Conservation (phyloP, 2,888 invertebrate species). For the Heteromurus nitidus region DNA sequence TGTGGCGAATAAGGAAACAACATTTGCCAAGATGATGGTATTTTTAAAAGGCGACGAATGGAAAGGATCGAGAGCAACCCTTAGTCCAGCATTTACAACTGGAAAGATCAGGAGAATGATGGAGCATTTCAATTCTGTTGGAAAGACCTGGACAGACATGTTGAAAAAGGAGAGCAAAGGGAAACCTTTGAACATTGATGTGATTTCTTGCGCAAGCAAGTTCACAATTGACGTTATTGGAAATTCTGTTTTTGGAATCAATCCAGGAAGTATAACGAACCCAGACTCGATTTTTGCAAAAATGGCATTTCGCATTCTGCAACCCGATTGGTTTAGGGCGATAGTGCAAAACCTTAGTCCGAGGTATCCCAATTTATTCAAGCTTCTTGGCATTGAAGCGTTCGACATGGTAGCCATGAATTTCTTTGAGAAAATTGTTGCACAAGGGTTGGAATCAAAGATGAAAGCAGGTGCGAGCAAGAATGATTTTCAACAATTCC, state of each 20-base stretch:
- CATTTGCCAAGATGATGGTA: slow-evolving; percentile 17
- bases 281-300: slow-evolving; percentile 75
- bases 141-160: slow-evolving; percentile 21
- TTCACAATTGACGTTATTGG: slow-evolving; percentile 58
- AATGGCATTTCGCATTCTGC: slow-evolving; percentile 49
- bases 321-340: neutral
- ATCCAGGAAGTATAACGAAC: slow-evolving; percentile 74
- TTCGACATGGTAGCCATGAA: slow-evolving; percentile 14
- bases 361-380: neutral
- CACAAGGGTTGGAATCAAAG: slow-evolving; percentile 24
- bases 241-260: slow-evolving; percentile 74
- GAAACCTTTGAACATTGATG: slow-evolving; percentile 1
- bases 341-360: slow-evolving; percentile 17
- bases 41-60: slow-evolving; percentile 37
- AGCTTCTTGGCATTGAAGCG: slow-evolving; percentile 14
- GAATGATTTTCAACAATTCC: slow-evolving; percentile 47
- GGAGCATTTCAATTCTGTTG: slow-evolving; percentile 38
- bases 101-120: slow-evolving; percentile 61
- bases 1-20: neutral
- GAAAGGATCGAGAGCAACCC: slow-evolving; percentile 42
- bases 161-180: neutral
- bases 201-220: neutral
- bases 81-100: slow-evolving; percentile 59
- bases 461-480: too few species aligned
- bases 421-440: slow-evolving; percentile 33